Conservation (phyloP, 1,140 invertebrate genomes). For the Ceratina australensis region DNA sequence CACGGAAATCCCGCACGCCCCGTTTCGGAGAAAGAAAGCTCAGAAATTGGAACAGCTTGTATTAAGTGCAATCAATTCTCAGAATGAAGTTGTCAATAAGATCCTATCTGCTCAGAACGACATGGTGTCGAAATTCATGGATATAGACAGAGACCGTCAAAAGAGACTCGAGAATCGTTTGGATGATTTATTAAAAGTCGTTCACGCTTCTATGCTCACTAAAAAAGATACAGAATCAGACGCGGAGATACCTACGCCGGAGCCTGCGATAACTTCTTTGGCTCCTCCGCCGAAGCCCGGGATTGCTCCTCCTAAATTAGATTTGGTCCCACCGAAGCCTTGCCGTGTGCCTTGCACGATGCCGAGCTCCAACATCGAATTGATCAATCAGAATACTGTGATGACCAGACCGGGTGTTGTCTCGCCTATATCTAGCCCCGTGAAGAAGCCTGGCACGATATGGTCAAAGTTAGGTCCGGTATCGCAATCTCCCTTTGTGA, state of each 20-base stretch:
- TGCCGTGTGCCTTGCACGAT: slow-evolving; percentile 76
- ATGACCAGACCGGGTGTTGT: slow-evolving; percentile 71
- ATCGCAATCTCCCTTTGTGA: slow-evolving; percentile 77
- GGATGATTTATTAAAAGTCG: slow-evolving; percentile 75
- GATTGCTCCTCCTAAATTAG: slow-evolving; percentile 74
- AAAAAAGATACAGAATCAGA: slow-evolving; percentile 52
- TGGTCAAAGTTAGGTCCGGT: slow-evolving; percentile 77
- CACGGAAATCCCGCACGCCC: slow-evolving; percentile 70
- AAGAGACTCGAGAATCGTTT: slow-evolving; percentile 74
- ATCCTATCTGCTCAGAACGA: slow-evolving; percentile 76
- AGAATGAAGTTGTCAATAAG: slow-evolving; percentile 78
- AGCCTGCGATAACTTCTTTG: slow-evolving; percentile 69
- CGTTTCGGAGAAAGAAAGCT: slow-evolving; percentile 75
- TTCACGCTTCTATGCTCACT: slow-evolving; percentile 71
- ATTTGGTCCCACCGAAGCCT: slow-evolving; percentile 76
- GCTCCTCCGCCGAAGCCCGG: slow-evolving; percentile 76
- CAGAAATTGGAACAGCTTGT: slow-evolving; percentile 76
- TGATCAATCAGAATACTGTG: slow-evolving; percentile 71
- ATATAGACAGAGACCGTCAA: slow-evolving; percentile 76
- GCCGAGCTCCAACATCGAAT: slow-evolving; percentile 64
- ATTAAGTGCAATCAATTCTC: slow-evolving; percentile 75
- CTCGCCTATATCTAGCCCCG: slow-evolving; percentile 68
- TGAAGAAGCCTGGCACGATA: slow-evolving; percentile 69
- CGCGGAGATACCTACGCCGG: slow-evolving; percentile 42
- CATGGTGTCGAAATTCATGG: slow-evolving; percentile 74